Conservation (phyloP, 2,113 vertebrate species). For the Peromyscus maniculatus region DNA sequence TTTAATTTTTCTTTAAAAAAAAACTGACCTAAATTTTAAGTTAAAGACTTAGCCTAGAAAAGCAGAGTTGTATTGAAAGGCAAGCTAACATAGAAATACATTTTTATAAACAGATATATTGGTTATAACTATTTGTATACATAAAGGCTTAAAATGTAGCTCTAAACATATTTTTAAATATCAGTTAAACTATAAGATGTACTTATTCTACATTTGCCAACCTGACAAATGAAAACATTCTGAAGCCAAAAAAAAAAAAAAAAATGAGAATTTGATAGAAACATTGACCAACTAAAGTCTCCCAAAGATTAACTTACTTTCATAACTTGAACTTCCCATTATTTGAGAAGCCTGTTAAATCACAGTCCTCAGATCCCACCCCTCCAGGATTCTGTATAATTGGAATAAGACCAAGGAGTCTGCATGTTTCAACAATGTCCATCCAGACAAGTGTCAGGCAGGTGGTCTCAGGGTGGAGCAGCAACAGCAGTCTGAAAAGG, state of each 20-base stretch:
- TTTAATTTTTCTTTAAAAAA: slow-evolving; percentile 1
- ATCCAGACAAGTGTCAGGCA: neutral
- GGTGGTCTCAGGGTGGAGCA: neutral
- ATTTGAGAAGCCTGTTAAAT: slow-evolving; percentile 28
- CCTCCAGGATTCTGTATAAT: neutral
- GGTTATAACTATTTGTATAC: slow-evolving; percentile 24
- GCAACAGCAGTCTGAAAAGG: slow-evolving; percentile 34
- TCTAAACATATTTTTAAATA: slow-evolving; percentile 42
- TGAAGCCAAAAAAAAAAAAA: neutral
- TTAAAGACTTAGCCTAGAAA: slow-evolving; percentile 25
- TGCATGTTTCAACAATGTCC: neutral
- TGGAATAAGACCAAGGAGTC: neutral
- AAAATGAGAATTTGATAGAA: neutral
- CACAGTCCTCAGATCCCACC: neutral
- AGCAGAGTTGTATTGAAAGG: slow-evolving; percentile 4
- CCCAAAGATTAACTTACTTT: slow-evolving; percentile 15
- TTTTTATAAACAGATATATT: slow-evolving; percentile 9
- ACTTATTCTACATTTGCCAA: neutral
- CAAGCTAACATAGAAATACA: neutral
- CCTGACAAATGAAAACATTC: neutral
- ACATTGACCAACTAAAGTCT: slow-evolving; percentile 25
- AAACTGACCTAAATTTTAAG: slow-evolving; percentile 28
- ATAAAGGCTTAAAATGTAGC: slow-evolving; percentile 46
- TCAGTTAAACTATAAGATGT: neutral
- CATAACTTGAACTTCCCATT: slow-evolving; percentile 1